These are phyloP conservation scores for Drosophila rubida DNA, from an alignment of 2,888 invertebrate species.

Conservation along the genomic window DNA sequence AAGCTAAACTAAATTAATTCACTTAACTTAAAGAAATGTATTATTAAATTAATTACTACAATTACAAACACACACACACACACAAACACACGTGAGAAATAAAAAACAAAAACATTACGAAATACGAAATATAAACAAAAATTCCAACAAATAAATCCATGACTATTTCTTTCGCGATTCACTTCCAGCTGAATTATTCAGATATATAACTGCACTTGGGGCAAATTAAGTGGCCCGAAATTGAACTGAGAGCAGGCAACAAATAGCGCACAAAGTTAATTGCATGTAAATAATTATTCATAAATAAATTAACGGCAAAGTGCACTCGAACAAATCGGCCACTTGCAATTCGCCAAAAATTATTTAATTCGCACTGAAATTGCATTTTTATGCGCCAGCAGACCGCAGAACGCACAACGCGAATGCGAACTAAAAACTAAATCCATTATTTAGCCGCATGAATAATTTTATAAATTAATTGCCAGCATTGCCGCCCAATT, in stretches of 20 bases:
- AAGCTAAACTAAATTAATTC: constrained; percentile 68
- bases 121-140: constrained; percentile 72
- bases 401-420: constrained; percentile 53
- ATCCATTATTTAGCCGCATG: constrained; percentile 69
- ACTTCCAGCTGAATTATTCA: too few relatives aligned
- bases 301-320: constrained; percentile 63
- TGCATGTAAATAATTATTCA: constrained; percentile 77
- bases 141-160: constrained; percentile 33
- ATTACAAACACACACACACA: constrained; percentile 57
- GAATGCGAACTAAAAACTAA: constrained; percentile 53
- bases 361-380: constrained; percentile 43
- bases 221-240: too few relatives aligned
- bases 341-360: too few relatives aligned
- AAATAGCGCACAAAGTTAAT: constrained; percentile 68
- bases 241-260: too few relatives aligned
- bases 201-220: too few relatives aligned
- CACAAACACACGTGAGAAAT: constrained; percentile 60
- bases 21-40: constrained; percentile 78
- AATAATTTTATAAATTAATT: constrained; percentile 69
- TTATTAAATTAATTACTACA: constrained; percentile 80
- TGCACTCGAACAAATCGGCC: constrained; percentile 60
- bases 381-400: constrained; percentile 36
- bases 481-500: constrained; percentile 43
- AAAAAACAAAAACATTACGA: constrained; percentile 67
- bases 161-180: too few relatives aligned